Evolutionary conservation across 2,113 vertebrate genomes (phyloP).

Genomic region (Urocitellus parryii): DNA sequence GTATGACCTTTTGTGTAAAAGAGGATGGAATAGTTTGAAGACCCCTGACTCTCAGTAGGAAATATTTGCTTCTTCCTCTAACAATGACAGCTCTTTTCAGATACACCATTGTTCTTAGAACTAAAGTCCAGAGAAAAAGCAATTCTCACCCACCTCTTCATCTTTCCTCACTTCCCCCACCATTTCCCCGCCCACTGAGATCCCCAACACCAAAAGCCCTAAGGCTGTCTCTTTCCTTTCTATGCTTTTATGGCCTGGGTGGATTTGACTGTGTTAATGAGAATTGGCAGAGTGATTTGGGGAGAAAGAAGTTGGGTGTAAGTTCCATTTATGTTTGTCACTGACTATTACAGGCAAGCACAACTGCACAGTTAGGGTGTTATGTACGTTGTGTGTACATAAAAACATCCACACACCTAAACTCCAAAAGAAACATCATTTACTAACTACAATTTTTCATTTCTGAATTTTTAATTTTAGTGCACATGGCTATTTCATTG

Average conservation of each 20-base stretch:
- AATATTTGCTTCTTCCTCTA: constrained; percentile 16
- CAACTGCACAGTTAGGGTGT: neutral
- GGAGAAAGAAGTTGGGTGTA: neutral
- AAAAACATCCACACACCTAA: neutral
- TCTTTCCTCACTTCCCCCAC: neutral
- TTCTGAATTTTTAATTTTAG: constrained; percentile 3
- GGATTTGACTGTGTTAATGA: constrained; percentile 38
- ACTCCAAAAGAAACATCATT: neutral
- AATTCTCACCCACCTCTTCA: constrained; percentile 2
- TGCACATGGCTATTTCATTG: neutral
- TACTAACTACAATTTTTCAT: neutral
- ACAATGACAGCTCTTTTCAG: constrained; percentile 10
- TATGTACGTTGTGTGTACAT: fast-evolving
- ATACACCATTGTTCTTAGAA: constrained; percentile 15
- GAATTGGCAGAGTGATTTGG: neutral
- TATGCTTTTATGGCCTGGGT: neutral
- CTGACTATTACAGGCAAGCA: neutral
- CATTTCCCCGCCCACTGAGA: neutral
- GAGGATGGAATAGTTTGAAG: constrained; percentile 61
- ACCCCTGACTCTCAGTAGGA: constrained; percentile 60
- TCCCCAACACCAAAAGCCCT: neutral
- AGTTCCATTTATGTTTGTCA: neutral
- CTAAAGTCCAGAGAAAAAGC: constrained; percentile 5
- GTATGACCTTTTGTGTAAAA: constrained; percentile 46
- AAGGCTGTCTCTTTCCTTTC: neutral